Percentiles rank a stretch among this genome's conserved stretches.
phyloP scores from a whole-genome alignment of 2,797 vertebrate genomes.

The Phoxinus dragarum region DNA sequence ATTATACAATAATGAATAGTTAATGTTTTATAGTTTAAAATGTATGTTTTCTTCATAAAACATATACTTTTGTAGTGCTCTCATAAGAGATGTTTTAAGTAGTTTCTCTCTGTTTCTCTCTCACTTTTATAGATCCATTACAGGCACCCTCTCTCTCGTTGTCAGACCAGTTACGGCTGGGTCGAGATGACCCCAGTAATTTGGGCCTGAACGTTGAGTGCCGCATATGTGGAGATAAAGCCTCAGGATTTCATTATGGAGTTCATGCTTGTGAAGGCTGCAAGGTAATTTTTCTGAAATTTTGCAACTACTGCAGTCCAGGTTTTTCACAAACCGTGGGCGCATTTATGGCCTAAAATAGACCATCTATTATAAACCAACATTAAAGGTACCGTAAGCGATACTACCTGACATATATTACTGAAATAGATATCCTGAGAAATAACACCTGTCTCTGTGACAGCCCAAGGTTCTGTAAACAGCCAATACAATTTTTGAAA shows the following conservation, averaged over 20 bases:
- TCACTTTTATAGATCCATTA: constrained; percentile 81
- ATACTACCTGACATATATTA: neutral
- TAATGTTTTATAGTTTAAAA: too few relatives aligned
- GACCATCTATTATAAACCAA: neutral
- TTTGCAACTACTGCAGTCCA: neutral
- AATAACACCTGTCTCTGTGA: neutral
- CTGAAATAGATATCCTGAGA: neutral
- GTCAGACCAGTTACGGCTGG: constrained; percentile 91
- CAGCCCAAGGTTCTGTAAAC: neutral
- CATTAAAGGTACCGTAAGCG: neutral
- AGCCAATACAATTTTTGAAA: neutral
- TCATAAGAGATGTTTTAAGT: neutral
- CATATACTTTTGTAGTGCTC: neutral
- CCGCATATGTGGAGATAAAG: constrained; percentile 96
- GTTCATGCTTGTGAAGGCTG: constrained; percentile 98
- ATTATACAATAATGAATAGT: too few relatives aligned
- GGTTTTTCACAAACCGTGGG: neutral
- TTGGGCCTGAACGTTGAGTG: constrained; percentile 92
- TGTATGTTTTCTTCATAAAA: neutral
- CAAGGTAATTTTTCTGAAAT: constrained; percentile 82
- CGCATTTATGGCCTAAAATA: constrained; percentile 6
- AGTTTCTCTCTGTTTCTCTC: fast-evolving
- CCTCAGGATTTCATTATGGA: constrained; percentile 97
- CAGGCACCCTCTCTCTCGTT: constrained; percentile 89
- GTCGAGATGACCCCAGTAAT: constrained; percentile 81